Percentiles rank a stretch among this genome's conserved stretches.
Evolutionary conservation across 2,797 vertebrate genomes (phyloP).

Genomic region (Mormyrops boulengeri): DNA sequence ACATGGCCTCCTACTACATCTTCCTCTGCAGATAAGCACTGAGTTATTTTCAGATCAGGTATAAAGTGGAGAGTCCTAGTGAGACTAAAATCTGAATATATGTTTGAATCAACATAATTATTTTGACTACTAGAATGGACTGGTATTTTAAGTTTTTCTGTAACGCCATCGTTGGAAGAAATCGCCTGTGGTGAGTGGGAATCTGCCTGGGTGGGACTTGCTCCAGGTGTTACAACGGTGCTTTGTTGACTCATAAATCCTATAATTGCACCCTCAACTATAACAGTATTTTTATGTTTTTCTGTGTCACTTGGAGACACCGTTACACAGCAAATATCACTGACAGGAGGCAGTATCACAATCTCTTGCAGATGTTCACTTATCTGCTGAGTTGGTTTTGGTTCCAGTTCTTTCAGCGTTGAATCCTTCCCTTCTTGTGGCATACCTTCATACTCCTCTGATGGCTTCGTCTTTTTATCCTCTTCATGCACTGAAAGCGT

Average conservation of each 20-base stretch:
- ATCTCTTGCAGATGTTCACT: constrained; percentile 63
- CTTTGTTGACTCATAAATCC: constrained; percentile 72
- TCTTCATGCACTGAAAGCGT: constrained; percentile 58
- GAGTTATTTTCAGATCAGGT: constrained; percentile 97
- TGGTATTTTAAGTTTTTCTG: constrained; percentile 56
- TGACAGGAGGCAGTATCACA: constrained; percentile 56
- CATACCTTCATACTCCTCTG: constrained; percentile 81
- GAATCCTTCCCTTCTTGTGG: constrained; percentile 72
- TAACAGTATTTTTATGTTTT: constrained; percentile 56
- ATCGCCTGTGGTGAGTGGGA: constrained; percentile 53
- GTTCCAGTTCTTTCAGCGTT: constrained; percentile 69
- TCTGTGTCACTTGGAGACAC: constrained; percentile 66
- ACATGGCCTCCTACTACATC: constrained; percentile 77
- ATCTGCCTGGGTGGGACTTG: constrained; percentile 58
- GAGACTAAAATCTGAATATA: constrained; percentile 62
- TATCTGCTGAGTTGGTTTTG: constrained; percentile 49
- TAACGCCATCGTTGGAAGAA: constrained; percentile 45
- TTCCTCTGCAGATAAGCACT: constrained; percentile 90
- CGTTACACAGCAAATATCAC: constrained; percentile 78
- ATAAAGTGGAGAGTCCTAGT: constrained; percentile 80
- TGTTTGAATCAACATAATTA: constrained; percentile 51
- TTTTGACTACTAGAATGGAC: constrained; percentile 39
- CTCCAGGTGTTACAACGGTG: constrained; percentile 69
- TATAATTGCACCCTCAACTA: constrained; percentile 68
- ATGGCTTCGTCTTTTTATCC: constrained; percentile 69